Base-by-base conservation (phyloP, 2,797 vertebrate genomes). In the Cyprinella venusta region DNA sequence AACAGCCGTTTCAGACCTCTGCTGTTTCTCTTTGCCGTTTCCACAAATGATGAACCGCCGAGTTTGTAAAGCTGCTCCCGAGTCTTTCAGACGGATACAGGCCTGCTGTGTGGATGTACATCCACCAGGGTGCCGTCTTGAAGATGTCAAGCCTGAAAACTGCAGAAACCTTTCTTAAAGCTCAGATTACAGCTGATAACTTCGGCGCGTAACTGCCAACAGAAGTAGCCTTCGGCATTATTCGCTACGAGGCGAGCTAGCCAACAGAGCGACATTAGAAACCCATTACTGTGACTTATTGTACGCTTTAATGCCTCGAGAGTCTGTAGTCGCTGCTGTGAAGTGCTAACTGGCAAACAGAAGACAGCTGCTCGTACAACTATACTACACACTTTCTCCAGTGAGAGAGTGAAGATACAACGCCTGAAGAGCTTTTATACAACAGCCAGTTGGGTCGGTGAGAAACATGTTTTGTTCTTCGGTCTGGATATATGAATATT, bases 261-360 rank as follows among this genome's bases (percentile, higher is more conserved):
- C 77, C 36, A 21, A 45, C 83, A 59, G 81, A 80, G 65, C 65
- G 21, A 26, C 79, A 85, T 88, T 86, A 84, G 78, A 83, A 87
- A 76, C 38, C 71, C 64, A 63, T 85, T 85, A 80, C 65, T 64
- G 63, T 85, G 86, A 88, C 50, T 36, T 61, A 80, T 81, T 45
- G 68, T n/a, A 67, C 61, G 4, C 50, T 76, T 76, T 76, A 61
- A 82, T 30, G 67, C 76, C 79, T 86, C 61, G 42, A 77, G 75
- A 83, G 67, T 12, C 26, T 79, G 36, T 63, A 63, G 63, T 59
- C 59, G 42, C 70, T 68, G 59, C 82, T 67, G 72, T 42, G 64
- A 72, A 64, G 80, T 80, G 21, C 74, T 45, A 65, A 52, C 85
- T 54, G 48, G 48, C 18, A 67, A 71, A 78, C 72, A 78, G 59